These are phyloP conservation scores for Lobophora halterata DNA, from an alignment of 2,888 invertebrate species.

Conservation along the genomic window DNA sequence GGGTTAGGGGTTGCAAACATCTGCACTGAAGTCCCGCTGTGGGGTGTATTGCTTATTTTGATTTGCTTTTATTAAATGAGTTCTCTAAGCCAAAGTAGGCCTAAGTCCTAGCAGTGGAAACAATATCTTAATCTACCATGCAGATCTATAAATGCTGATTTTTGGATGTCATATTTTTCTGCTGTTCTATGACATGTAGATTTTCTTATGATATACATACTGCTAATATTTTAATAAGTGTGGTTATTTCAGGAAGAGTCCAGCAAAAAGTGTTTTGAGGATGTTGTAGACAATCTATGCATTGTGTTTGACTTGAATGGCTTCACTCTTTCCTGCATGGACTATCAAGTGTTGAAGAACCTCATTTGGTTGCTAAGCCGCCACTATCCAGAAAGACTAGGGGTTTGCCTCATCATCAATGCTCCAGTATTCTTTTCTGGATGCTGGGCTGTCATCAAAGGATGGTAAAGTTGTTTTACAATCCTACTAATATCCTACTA, in stretches of 20 bases:
- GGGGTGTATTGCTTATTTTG: no score
- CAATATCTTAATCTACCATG: no score
- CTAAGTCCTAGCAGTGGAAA: no score
- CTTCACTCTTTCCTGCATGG: slow-evolving; percentile 89
- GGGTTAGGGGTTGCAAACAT: no score
- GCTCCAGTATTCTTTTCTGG: slow-evolving; percentile 87
- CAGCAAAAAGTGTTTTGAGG: slow-evolving; percentile 88
- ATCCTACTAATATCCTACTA: not conserved
- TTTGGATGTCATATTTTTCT: no score
- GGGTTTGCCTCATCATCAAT: slow-evolving; percentile 88
- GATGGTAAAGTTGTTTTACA: slow-evolving; percentile 74
- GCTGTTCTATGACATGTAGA: no score
- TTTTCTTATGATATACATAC: no score
- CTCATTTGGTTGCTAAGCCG: slow-evolving; percentile 88
- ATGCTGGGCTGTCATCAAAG: slow-evolving; percentile 88
- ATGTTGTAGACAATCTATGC: slow-evolving; percentile 88
- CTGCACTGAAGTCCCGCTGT: no score
- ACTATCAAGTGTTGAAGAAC: slow-evolving; percentile 89
- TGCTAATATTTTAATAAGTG: not conserved
- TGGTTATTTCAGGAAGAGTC: slow-evolving; percentile 83
- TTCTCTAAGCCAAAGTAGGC: no score
- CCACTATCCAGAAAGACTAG: slow-evolving; percentile 89
- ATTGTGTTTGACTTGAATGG: slow-evolving; percentile 89
- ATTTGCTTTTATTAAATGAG: no score
- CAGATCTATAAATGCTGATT: no score